Conservation (phyloP, 1,140 invertebrate species). For the Hermetia illucens region DNA sequence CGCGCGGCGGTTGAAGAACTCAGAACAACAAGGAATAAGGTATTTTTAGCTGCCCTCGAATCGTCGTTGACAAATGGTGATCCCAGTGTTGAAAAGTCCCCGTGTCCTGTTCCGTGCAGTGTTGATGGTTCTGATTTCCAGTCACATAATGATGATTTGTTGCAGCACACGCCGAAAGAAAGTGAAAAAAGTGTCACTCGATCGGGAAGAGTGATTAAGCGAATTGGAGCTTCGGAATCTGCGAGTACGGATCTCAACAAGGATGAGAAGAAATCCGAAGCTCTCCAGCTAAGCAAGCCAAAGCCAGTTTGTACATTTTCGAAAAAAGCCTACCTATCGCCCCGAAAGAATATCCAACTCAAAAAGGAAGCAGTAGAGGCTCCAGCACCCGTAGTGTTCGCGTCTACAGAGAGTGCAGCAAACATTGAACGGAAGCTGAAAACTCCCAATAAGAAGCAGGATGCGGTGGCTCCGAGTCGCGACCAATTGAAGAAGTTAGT, state of each 20-base stretch:
- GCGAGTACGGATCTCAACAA: background rate
- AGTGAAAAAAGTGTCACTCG: conserved; percentile 13
- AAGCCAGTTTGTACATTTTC: conserved; percentile 27
- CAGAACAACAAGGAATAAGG: conserved; percentile 39
- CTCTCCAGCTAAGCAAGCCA: conserved; percentile 11
- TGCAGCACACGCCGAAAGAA: too few relatives aligned
- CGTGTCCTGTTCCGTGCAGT: background rate
- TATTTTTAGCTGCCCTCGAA: conserved; percentile 30
- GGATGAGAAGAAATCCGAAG: background rate
- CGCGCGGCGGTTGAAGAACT: conserved; percentile 48
- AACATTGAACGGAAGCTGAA: conserved; percentile 20
- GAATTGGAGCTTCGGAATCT: conserved; percentile 16
- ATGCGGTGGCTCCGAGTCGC: conserved; percentile 28
- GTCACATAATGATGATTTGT: conserved; percentile 18
- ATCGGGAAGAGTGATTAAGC: conserved; percentile 19
- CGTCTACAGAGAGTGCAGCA: conserved; percentile 13
- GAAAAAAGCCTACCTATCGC: conserved; percentile 20
- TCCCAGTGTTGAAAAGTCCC: background rate
- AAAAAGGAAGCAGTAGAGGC: conserved; percentile 15
- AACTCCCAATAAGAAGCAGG: conserved; percentile 29
- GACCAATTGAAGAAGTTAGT: conserved; percentile 30
- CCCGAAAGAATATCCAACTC: conserved; percentile 14
- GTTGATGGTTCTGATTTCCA: conserved; percentile 2
- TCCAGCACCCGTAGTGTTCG: conserved; percentile 7
- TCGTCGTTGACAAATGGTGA: background rate